Base-by-base conservation (phyloP, 1,140 invertebrate genomes). In the Pachypeltis micranthus region DNA sequence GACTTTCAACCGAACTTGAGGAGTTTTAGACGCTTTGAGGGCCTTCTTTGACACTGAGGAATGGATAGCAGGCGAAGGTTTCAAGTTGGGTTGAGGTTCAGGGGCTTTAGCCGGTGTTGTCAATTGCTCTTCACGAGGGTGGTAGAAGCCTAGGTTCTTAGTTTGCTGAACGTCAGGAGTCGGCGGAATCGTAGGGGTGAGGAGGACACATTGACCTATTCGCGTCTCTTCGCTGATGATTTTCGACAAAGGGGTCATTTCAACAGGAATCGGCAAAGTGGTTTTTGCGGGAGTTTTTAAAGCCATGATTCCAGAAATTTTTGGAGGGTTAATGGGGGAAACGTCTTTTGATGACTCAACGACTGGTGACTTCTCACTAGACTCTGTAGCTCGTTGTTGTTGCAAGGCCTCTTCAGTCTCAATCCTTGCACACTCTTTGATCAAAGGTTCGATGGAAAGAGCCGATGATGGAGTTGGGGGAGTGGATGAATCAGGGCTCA, bases 161-260 rank as follows among this genome's bases (percentile, higher is more conserved):
- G 19, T 4, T 21, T 51, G 12, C 23, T 51, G 12, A 21, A 16
- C 12, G 47, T 51, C 47, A 14, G 60, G 60, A 10, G 60, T 62
- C n/a, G 60, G 44, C 12, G 60, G 60, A 1, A 62, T 3, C n/a
- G 60, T 62, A 16, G 60, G 60, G 12, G 60, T 62, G 23, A 62
- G 39, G 19, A 62, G 44, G 12, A 19, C 14, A 1, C 23, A 28
- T 2, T 44, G 14, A 7, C 16, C 28, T 19, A 62, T n/a, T 16
- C 44, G 26, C 23, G 60, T 62, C 29, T 62, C 60, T 51, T 25
- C 26, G 16, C n/a, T 14, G 7, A 62, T 27, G 2, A 62, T 47
- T 27, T 62, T 62, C 16, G 44, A 51, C 19, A 62, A 25, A 29
- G 60, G 60, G 1, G 60, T 62, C 60, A 62, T 62, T 62, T 62